A percentile compares a stretch with the other conserved stretches of the same genome.
Conservation (phyloP, 2,797 vertebrate genomes). For the Salarias fasciatus region DNA sequence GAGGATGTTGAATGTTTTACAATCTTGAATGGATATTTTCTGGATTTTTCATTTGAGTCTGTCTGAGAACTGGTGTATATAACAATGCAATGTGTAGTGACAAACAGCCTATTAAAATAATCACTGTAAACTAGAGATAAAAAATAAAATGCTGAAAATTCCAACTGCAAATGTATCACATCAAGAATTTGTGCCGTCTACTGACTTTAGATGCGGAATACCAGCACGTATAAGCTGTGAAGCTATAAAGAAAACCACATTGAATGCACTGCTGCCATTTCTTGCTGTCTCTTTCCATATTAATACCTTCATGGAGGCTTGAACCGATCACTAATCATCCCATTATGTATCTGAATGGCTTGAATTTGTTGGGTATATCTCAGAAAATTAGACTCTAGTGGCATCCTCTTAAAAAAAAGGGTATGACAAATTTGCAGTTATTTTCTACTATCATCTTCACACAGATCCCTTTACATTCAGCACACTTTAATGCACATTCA, state of each 20-base stretch:
- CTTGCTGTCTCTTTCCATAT: not conserved
- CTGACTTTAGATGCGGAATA: not conserved
- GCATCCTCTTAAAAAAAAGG: not conserved
- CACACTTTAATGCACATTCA: slow-evolving; percentile 29
- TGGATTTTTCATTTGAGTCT: too few relatives aligned
- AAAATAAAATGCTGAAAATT: too few relatives aligned
- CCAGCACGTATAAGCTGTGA: not conserved
- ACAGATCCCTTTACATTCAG: slow-evolving; percentile 48
- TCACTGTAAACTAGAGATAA: too few relatives aligned
- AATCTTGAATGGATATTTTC: too few relatives aligned
- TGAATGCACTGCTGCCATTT: not conserved
- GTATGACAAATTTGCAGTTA: slow-evolving; percentile 19
- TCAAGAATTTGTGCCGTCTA: too few relatives aligned
- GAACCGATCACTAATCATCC: slow-evolving; percentile 4
- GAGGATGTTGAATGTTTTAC: too few relatives aligned
- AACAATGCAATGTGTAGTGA: too few relatives aligned
- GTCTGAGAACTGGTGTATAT: too few relatives aligned
- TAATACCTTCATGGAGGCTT: not conserved
- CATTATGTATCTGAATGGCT: slow-evolving; percentile 1
- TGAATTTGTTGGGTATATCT: slow-evolving; percentile 10
- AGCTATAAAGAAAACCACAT: not conserved
- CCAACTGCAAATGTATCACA: too few relatives aligned
- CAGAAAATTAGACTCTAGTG: slow-evolving; percentile 8
- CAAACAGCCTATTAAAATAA: too few relatives aligned
- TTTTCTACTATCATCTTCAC: slow-evolving; percentile 35